phyloP scores from a whole-genome alignment of 1,140 invertebrate species.

The Drosophila carrolli region DNA sequence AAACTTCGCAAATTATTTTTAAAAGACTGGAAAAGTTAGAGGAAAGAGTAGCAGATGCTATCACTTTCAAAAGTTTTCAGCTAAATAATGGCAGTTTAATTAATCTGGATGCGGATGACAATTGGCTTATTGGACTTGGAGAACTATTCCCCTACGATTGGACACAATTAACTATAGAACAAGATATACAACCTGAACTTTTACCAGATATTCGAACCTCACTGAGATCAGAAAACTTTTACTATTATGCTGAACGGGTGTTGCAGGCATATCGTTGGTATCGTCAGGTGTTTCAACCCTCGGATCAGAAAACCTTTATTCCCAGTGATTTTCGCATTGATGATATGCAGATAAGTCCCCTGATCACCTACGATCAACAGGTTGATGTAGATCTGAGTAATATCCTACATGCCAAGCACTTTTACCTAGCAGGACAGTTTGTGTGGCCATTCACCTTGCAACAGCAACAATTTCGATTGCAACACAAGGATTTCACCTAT shows the following conservation, averaged over 20 bases:
- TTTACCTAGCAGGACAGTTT: constrained; percentile 36
- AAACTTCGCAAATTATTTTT: background rate
- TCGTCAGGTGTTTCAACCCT: constrained; percentile 14
- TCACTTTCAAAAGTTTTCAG: background rate
- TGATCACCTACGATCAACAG: constrained; percentile 43
- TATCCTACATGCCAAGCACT: constrained; percentile 32
- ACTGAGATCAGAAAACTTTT: constrained; percentile 35
- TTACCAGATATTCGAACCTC: constrained; percentile 32
- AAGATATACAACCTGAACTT: background rate
- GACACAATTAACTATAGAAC: constrained; percentile 3
- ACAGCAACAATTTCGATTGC: constrained; percentile 17
- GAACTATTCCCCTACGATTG: constrained; percentile 51
- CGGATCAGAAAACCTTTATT: background rate
- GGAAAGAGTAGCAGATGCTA: background rate
- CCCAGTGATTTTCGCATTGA: constrained; percentile 28
- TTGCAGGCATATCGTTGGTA: constrained; percentile 30
- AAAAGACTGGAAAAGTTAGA: constrained; percentile 9
- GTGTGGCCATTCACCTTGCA: constrained; percentile 49
- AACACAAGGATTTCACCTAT: constrained; percentile 42
- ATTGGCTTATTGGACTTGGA: constrained; percentile 28
- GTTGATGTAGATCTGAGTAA: constrained; percentile 56
- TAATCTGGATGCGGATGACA: constrained; percentile 16
- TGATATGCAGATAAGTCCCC: constrained; percentile 4
- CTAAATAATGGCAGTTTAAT: constrained; percentile 29
- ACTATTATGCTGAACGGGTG: constrained; percentile 35